Percentiles rank a stretch among this genome's conserved stretches.
phyloP scores from a whole-genome alignment of 2,888 invertebrate genomes.

The Onchidella celtica region DNA sequence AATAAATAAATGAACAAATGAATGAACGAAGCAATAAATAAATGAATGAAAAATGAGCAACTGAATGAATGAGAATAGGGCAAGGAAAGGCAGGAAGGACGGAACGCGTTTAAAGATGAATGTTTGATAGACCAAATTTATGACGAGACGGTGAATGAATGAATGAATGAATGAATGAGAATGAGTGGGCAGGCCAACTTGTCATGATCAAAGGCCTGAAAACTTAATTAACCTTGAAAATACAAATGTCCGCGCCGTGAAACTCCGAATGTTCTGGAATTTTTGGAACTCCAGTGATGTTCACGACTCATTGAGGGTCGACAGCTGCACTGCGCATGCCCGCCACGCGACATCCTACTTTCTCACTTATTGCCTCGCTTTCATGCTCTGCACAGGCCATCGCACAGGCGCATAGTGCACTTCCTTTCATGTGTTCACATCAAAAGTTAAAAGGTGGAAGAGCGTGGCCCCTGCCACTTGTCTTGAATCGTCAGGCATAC shows the following conservation, averaged over 20 bases:
- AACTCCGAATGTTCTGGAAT: background rate
- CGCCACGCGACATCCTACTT: slow-evolving; percentile 20
- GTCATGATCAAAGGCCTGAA: background rate
- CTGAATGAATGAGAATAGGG: no score
- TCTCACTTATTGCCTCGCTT: slow-evolving; percentile 16
- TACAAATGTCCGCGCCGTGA: background rate
- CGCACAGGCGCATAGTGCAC: background rate
- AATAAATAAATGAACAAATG: no score
- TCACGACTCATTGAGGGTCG: slow-evolving; percentile 8
- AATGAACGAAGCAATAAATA: no score
- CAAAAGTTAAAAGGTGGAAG: slow-evolving; percentile 13
- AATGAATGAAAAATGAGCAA: no score
- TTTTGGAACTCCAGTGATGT: background rate
- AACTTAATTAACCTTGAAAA: background rate
- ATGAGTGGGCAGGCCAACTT: no score
- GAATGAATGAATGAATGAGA: background rate
- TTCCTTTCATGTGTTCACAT: slow-evolving; percentile 33
- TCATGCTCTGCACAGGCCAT: slow-evolving; percentile 17
- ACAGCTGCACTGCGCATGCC: slow-evolving; percentile 14
- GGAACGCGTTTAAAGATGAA: no score
- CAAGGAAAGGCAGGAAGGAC: background rate
- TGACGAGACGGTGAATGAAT: background rate
- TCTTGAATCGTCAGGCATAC: background rate
- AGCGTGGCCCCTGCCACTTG: slow-evolving; percentile 6
- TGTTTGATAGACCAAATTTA: no score